phyloP scores from a whole-genome alignment of 2,888 invertebrate species.

The Xylota sylvarum region DNA sequence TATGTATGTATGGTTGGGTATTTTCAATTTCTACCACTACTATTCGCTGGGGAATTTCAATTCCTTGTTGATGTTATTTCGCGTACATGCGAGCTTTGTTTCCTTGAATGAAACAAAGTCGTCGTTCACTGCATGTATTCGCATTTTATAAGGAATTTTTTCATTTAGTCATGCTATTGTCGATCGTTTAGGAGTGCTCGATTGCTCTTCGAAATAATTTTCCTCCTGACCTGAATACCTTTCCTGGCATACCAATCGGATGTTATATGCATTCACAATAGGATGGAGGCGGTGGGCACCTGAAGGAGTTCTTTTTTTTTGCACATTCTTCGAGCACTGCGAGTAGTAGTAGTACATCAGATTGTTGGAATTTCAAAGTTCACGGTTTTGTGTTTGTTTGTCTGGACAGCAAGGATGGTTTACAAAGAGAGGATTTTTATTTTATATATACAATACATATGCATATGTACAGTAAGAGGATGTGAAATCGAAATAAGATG shows the following conservation, averaged over 20 bases:
- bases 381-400: background rate
- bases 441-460: background rate
- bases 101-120: constrained; percentile 18
- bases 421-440: background rate
- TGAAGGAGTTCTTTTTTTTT: constrained; percentile 26
- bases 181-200: constrained; percentile 26
- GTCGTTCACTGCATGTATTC: background rate
- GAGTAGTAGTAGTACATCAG: background rate
- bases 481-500: background rate
- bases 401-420: background rate
- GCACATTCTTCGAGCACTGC: background rate
- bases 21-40: constrained; percentile 24
- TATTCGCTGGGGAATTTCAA: background rate
- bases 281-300: background rate
- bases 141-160: constrained; percentile 39
- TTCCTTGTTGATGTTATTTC: constrained; percentile 17
- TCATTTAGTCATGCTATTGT: constrained; percentile 29
- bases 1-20: background rate
- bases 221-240: constrained; percentile 63
- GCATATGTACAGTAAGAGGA: background rate
- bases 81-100: constrained; percentile 1
- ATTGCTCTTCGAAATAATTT: constrained; percentile 40
- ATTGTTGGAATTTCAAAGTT: constrained; percentile 12
- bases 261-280: background rate
- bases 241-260: constrained; percentile 27